Percentiles rank a stretch among this genome's conserved stretches.
Conservation (phyloP, 1,140 invertebrate genomes). For the Drosophila sechellia region DNA sequence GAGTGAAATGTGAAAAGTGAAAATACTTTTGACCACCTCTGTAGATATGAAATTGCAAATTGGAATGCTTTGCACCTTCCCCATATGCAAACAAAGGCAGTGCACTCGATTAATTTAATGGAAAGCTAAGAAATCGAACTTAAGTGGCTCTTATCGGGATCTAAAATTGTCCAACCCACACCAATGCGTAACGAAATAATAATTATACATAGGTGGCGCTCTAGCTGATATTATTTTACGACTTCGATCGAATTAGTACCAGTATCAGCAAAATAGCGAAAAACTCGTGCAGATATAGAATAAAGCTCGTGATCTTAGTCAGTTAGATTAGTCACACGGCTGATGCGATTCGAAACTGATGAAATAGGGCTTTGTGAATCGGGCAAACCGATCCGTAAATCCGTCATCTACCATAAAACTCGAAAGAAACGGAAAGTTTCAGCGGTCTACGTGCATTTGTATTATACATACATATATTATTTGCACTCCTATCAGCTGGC, state of each 20-base stretch:
- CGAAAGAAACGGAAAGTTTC: constrained; percentile 1
- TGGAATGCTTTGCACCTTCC: not conserved
- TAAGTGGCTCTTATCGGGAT: constrained; percentile 32
- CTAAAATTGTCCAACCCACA: constrained; percentile 18
- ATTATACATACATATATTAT: not conserved
- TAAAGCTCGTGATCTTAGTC: constrained; percentile 32
- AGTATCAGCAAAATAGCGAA: constrained; percentile 6
- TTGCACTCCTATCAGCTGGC: constrained; percentile 15
- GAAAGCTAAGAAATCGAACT: not conserved
- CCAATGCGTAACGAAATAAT: not conserved
- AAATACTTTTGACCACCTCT: too few relatives aligned
- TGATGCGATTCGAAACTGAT: constrained; percentile 10
- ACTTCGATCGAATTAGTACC: constrained; percentile 30
- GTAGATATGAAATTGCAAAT: constrained; percentile 8
- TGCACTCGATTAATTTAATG: constrained; percentile 25
- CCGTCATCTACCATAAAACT: not conserved
- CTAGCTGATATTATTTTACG: constrained; percentile 42
- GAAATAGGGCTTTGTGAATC: not conserved
- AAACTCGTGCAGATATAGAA: constrained; percentile 15
- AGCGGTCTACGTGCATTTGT: constrained; percentile 3
- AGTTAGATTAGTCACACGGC: constrained; percentile 16
- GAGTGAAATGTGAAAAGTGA: too few relatives aligned
- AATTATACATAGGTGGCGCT: constrained; percentile 19
- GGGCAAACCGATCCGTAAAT: not conserved
- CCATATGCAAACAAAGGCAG: not conserved